Evolutionary conservation across 2,888 invertebrate species (phyloP).

Genomic region (Cheilosia variabilis): DNA sequence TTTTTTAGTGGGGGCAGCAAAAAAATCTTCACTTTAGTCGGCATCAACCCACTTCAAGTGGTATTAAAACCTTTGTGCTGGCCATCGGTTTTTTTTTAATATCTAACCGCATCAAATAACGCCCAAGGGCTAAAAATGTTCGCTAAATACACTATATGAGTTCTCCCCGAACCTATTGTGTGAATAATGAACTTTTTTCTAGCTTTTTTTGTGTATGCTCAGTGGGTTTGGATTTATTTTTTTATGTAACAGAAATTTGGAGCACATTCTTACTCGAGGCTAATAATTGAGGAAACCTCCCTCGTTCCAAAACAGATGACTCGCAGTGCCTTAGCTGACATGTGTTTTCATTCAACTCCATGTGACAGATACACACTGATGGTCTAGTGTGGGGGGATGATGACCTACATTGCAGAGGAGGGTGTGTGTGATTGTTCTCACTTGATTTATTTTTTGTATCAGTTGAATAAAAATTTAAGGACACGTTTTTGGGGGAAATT

Average conservation of each 20-base stretch:
- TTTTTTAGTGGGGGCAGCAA: neutral
- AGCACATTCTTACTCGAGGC: constrained; percentile 49
- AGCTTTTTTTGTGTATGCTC: neutral
- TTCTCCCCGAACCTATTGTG: constrained; percentile 36
- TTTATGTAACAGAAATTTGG: constrained; percentile 27
- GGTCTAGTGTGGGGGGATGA: neutral
- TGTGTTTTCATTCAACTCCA: constrained; percentile 8
- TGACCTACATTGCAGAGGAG: constrained; percentile 25
- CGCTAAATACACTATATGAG: constrained; percentile 28
- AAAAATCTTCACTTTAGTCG: neutral
- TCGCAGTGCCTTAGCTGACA: constrained; percentile 23
- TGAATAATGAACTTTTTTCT: constrained; percentile 60
- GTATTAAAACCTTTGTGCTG: constrained; percentile 47
- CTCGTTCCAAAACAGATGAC: neutral
- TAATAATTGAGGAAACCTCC: constrained; percentile 32
- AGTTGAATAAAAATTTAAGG: constrained; percentile 3
- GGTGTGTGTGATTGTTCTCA: too few species aligned
- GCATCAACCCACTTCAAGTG: constrained; percentile 23
- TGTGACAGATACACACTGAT: constrained; percentile 12
- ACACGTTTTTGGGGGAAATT: neutral
- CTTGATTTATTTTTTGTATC: neutral
- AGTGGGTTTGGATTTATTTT: constrained; percentile 26
- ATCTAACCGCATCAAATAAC: constrained; percentile 15
- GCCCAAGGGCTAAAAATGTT: constrained; percentile 38
- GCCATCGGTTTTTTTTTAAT: constrained; percentile 22